Percentiles rank a stretch among this genome's conserved stretches.
phyloP scores from a whole-genome alignment of 2,888 invertebrate genomes.

The Diplazon laetatorius region DNA sequence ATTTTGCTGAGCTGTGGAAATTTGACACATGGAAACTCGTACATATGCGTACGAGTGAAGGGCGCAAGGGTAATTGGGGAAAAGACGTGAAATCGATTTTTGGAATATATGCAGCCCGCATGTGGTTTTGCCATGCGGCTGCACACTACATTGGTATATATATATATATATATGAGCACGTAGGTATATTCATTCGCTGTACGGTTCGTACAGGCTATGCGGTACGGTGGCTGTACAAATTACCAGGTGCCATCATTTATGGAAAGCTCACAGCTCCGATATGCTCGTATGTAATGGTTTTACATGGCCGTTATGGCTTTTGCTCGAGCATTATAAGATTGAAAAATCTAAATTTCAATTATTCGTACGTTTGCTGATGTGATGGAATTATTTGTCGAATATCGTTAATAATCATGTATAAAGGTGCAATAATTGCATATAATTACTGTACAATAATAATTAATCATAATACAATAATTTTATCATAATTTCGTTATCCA shows the following conservation, averaged over 20 bases:
- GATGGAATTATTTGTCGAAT: neutral
- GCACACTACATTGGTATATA: no score
- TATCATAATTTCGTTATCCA: no score
- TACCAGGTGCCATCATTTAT: neutral
- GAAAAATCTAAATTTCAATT: neutral
- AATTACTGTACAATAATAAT: no score
- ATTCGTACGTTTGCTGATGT: neutral
- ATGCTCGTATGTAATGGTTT: neutral
- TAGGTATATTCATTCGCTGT: neutral
- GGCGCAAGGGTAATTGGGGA: no score
- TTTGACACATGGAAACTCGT: no score
- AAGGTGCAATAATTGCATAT: no score
- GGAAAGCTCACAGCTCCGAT: neutral
- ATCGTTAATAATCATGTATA: no score
- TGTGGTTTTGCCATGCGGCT: slow-evolving; percentile 11
- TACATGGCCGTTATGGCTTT: neutral
- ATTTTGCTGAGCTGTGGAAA: no score
- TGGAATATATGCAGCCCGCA: slow-evolving; percentile 25
- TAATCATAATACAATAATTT: neutral
- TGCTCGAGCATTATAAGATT: neutral
- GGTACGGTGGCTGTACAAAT: neutral
- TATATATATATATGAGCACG: slow-evolving; percentile 3
- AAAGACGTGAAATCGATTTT: slow-evolving; percentile 31
- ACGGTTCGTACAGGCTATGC: neutral
- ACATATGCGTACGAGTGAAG: no score